A percentile compares a stretch with the other conserved stretches of the same genome.
Conservation (phyloP, 2,797 vertebrate species). For the Salarias fasciatus region DNA sequence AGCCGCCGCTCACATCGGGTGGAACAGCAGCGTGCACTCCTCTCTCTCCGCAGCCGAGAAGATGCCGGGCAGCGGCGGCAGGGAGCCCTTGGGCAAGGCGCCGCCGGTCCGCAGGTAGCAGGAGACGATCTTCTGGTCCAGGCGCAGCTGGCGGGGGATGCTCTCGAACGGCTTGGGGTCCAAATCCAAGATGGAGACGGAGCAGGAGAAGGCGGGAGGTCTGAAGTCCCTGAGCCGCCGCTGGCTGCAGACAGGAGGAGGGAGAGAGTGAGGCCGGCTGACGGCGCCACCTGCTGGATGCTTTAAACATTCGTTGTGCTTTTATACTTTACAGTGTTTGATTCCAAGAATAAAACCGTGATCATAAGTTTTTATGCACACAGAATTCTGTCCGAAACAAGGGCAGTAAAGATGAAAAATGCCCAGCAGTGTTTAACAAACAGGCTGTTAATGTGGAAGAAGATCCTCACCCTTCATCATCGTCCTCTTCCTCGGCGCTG, state of each 20-base stretch:
- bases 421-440: too few relatives aligned
- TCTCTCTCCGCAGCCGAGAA: slow-evolving; percentile 86
- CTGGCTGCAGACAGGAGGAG: slow-evolving; percentile 13
- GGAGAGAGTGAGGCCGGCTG: too few relatives aligned
- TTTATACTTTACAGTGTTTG: too few relatives aligned
- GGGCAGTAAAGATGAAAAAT: too few relatives aligned
- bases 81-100: slow-evolving; percentile 79
- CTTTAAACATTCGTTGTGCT: too few relatives aligned
- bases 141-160: slow-evolving; percentile 91
- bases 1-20: slow-evolving; percentile 83
- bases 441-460: neutral
- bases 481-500: slow-evolving; percentile 85
- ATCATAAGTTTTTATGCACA: too few relatives aligned
- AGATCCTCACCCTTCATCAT: slow-evolving; percentile 78
- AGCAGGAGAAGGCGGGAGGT: slow-evolving; percentile 86
- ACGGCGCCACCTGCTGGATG: too few relatives aligned
- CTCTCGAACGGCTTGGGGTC: slow-evolving; percentile 95
- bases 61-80: slow-evolving; percentile 71
- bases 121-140: slow-evolving; percentile 93
- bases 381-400: too few relatives aligned
- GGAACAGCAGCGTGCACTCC: slow-evolving; percentile 93
- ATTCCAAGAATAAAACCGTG: too few relatives aligned
- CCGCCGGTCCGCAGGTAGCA: slow-evolving; percentile 87
- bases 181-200: slow-evolving; percentile 93
- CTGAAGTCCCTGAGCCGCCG: slow-evolving; percentile 57